Conservation (phyloP, 2,888 invertebrate species). For the Amphipoea oculea region DNA sequence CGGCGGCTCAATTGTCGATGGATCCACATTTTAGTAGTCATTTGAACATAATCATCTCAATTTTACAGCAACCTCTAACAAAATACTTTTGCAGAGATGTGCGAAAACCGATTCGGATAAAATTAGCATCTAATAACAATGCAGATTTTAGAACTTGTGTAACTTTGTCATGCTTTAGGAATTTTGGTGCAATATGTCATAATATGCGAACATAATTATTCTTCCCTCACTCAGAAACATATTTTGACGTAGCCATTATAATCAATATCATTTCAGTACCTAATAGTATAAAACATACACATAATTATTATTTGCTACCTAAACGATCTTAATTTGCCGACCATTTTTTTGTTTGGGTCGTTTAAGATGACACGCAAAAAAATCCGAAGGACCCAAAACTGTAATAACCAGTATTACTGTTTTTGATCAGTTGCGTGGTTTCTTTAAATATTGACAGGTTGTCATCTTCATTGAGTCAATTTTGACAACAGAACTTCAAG, state of each 20-base stretch:
- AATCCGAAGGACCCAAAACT: neutral
- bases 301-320: neutral
- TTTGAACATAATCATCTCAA: conserved; percentile 64
- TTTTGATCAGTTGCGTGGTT: conserved; percentile 13
- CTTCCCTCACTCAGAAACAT: neutral
- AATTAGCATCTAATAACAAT: conserved; percentile 49
- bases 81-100: conserved; percentile 49
- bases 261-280: neutral
- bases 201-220: neutral
- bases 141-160: neutral
- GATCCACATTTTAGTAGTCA: conserved; percentile 65
- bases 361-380: conserved; percentile 1
- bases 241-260: neutral
- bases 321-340: neutral
- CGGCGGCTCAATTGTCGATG: conserved; percentile 64
- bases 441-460: neutral
- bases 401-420: neutral
- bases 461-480: neutral
- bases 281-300: neutral
- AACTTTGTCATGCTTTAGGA: conserved; percentile 2
- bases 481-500: neutral
- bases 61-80: conserved; percentile 48
- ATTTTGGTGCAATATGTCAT: conserved; percentile 6
- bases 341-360: neutral
- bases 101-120: conserved; percentile 42